These are phyloP conservation scores for Lysandra bellargus DNA, from an alignment of 2,888 invertebrate genomes.

Conservation along the genomic window DNA sequence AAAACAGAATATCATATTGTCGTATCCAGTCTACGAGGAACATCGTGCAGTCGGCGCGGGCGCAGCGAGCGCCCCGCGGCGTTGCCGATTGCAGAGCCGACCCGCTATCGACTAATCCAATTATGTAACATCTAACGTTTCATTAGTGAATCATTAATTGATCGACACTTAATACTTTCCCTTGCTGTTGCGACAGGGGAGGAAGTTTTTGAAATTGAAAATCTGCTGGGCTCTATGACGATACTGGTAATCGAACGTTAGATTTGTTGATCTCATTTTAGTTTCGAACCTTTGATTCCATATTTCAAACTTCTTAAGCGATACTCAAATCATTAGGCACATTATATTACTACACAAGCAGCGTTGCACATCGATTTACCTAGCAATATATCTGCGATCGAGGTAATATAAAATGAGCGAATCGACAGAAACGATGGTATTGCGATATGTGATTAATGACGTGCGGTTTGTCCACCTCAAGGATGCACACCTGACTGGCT, in stretches of 20 bases:
- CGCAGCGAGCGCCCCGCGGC: constrained; percentile 70
- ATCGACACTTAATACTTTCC: constrained; percentile 42
- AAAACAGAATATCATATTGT: constrained; percentile 33
- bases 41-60: constrained; percentile 60
- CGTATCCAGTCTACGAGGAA: constrained; percentile 48
- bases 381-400: not conserved
- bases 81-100: constrained; percentile 69
- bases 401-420: constrained; percentile 15
- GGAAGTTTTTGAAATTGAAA: not conserved
- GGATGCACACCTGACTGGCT: constrained; percentile 46
- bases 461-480: constrained; percentile 48
- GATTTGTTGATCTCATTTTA: not conserved
- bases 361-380: not conserved
- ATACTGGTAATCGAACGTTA: not conserved
- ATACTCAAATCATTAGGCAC: not conserved
- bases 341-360: not conserved
- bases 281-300: not conserved
- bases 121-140: constrained; percentile 69
- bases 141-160: constrained; percentile 61
- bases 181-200: not conserved
- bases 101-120: constrained; percentile 62
- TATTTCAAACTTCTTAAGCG: not conserved
- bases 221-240: not conserved
- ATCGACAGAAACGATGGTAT: constrained; percentile 10
- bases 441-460: constrained; percentile 58